Evolutionary conservation across 2,888 invertebrate species (phyloP), one percentile per base, ranked within the genome.

Genomic region (Ptychoptera contaminata): DNA sequence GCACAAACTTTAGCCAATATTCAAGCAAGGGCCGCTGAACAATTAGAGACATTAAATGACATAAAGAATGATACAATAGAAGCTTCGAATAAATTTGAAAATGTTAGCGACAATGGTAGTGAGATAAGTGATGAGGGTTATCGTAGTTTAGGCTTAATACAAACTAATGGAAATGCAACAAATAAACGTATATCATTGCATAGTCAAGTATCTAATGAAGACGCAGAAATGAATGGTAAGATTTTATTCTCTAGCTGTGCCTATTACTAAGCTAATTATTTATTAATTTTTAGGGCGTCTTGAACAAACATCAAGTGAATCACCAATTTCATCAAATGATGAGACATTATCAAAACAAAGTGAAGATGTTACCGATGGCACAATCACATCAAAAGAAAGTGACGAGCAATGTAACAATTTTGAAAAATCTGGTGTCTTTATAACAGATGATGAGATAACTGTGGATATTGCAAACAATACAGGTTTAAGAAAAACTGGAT

Each of bases 101-200:
- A 78, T 49, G 76, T 77, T 8, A 79, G 83, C 44, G 83, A 85
- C 59, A 83, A 84, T 53, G 82, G 84, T 9, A 84, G 84, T 46
- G 85, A 86, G 60, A 82, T 85, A 16, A 85, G 84, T 23, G 86
- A 86, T 61, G 86, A 86, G 57, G 86, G 86, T 0, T 86, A 86
- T 61, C 74, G 85, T 55, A 85, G 85, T 57, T 64, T 85, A 55
- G 84, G 84, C 0, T 72, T 83, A 40, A 76, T 76, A 37, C 74
- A 76, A 49, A 66, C 71, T 43, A 54, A 62, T 38, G 56, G 71
- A 16, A 68, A 69, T 1, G 60, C 54, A 47, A 59, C 70, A 2
- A 70, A 70, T 49, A 76, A 79, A 51, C 67, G 79, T 56, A 73
- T 76, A 51, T 79, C 79, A 46, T 65, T 79, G 54, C 77, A 79